Conservation (phyloP, 2,113 vertebrate species). For the Gopherus evgoodei region DNA sequence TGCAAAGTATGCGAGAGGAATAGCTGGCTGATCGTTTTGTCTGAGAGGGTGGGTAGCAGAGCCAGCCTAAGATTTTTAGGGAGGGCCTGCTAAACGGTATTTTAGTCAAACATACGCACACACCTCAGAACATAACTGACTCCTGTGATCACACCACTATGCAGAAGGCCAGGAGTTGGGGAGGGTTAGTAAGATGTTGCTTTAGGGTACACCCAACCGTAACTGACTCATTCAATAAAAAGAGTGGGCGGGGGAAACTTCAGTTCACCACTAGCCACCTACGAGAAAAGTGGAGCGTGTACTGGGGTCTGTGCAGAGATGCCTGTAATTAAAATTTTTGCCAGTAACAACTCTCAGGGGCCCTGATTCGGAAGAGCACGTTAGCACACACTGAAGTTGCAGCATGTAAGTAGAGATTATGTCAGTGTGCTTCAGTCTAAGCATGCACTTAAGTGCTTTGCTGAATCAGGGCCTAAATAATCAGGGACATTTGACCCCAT, state of each 20-base stretch:
- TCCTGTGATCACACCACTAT: rapidly evolving
- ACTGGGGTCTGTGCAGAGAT: rapidly evolving
- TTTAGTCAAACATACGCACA: rapidly evolving
- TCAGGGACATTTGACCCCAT: neutral
- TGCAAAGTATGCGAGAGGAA: neutral
- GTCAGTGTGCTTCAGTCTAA: neutral
- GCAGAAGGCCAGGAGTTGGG: neutral
- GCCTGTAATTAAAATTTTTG: neutral
- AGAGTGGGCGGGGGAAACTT: neutral
- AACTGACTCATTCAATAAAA: neutral
- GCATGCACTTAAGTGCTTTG: neutral
- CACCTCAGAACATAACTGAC: neutral
- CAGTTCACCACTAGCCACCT: neutral
- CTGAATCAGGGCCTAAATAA: conserved; percentile 3
- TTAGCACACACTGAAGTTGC: neutral
- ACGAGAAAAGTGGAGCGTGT: rapidly evolving
- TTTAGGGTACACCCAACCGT: neutral
- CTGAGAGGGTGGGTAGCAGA: neutral
- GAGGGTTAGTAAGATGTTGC: neutral
- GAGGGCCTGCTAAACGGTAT: neutral
- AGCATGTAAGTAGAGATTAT: neutral
- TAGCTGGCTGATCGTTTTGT: neutral
- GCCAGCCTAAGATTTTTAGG: neutral
- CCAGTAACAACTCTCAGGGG: neutral
- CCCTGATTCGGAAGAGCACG: neutral